phyloP scores from a whole-genome alignment of 2,888 invertebrate genomes.

The Cantharis flavilabris region DNA sequence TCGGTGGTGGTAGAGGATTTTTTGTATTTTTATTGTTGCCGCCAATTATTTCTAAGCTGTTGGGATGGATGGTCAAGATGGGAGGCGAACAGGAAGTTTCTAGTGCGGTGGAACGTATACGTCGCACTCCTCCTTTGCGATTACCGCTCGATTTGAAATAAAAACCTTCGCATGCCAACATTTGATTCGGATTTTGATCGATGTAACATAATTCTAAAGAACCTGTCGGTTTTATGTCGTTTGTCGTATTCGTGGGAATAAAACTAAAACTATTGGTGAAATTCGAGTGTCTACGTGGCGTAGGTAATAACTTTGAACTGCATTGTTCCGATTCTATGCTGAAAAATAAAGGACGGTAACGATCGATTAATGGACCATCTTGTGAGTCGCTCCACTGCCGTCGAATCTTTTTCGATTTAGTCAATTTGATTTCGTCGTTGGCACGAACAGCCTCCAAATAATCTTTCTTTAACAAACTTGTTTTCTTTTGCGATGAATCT shows the following conservation, averaged over 20 bases:
- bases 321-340: conserved; percentile 52
- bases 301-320: conserved; percentile 47
- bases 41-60: conserved; percentile 75
- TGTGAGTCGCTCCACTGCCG: conserved; percentile 61
- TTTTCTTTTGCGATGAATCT: conserved; percentile 20
- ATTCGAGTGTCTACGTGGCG: conserved; percentile 65
- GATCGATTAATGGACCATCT: conserved; percentile 57
- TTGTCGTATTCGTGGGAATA: conserved; percentile 56
- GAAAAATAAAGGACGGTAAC: conserved; percentile 53
- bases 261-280: conserved; percentile 63
- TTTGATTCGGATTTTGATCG: conserved; percentile 54
- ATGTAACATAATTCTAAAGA: conserved; percentile 62
- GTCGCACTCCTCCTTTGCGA: conserved; percentile 60
- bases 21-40: conserved; percentile 57
- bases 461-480: conserved; percentile 13
- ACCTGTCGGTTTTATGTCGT: conserved; percentile 60
- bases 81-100: conserved; percentile 73
- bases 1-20: conserved; percentile 73
- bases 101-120: conserved; percentile 73
- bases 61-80: conserved; percentile 78
- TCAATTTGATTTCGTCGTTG: conserved; percentile 49
- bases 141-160: conserved; percentile 48
- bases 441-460: conserved; percentile 54
- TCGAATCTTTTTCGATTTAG: conserved; percentile 60
- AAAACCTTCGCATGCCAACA: conserved; percentile 49